phyloP scores from a whole-genome alignment of 1,140 invertebrate genomes.

The Philopotamus ludificatus region DNA sequence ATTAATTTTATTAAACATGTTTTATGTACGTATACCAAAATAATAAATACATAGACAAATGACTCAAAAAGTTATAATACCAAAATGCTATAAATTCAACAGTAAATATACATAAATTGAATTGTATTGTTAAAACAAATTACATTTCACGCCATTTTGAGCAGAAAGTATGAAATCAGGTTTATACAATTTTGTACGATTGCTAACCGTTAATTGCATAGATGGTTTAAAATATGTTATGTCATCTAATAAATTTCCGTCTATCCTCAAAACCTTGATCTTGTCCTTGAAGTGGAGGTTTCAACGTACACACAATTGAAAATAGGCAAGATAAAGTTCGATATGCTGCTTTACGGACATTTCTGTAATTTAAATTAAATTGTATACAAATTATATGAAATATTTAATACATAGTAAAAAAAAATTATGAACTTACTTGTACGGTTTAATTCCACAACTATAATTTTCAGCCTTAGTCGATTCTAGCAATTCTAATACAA shows the following conservation, averaged over 20 bases:
- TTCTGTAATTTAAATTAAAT: constrained; percentile 21
- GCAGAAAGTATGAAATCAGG: too few species aligned
- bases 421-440: constrained; percentile 26
- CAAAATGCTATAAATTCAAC: too few species aligned
- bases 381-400: not conserved
- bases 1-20: too few species aligned
- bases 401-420: constrained; percentile 5
- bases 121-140: too few species aligned
- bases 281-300: constrained; percentile 29
- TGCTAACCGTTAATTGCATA: constrained; percentile 30
- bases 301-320: constrained; percentile 22
- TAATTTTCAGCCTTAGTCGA: constrained; percentile 24
- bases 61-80: too few species aligned
- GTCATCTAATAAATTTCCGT: constrained; percentile 24
- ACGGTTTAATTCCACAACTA: constrained; percentile 23
- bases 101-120: too few species aligned
- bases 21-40: too few species aligned
- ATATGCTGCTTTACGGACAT: constrained; percentile 30
- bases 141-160: too few species aligned
- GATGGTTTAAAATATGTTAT: constrained; percentile 15
- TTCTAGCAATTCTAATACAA: constrained; percentile 31
- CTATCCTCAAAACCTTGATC: constrained; percentile 32
- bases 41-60: too few species aligned
- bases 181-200: too few species aligned
- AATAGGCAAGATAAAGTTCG: constrained; percentile 20